Evolutionary conservation across 1,140 invertebrate genomes (phyloP), one percentile per base, ranked within the genome.

Genomic region (Hycleus cichorii): DNA sequence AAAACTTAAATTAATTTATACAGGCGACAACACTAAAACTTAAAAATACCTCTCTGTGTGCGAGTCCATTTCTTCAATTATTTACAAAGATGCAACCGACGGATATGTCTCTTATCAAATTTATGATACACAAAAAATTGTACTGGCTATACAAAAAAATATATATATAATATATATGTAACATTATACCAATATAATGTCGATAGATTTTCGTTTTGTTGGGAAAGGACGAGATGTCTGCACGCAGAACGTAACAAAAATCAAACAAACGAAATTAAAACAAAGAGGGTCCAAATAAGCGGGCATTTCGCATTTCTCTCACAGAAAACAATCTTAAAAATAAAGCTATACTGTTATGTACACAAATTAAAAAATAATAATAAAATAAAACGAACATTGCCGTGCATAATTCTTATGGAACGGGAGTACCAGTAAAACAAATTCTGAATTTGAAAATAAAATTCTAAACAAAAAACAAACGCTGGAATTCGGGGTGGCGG

Each of bases 71-170:
- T 32, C 43, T 8, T 38, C 48, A 12, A 55, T 18, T 68, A 71
- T 70, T 67, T 69, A 71, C 70, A 73, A 72, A 73, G 69, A 73
- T 73, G 70, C 67, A 69, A 64, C 62, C 59, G 51, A 39, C 43
- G 46, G 63, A 68, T 64, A 63, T 62, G 60, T 60, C 57, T 60
- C 53, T 55, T 57, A 39, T 39, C 12, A 24, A 18, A 18, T 47
- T 55, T 47, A 53, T 52, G 49, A 52, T 52, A 52, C 49, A 59
- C 4, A 42, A 48, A n/a, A 57, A 43, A 57, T 42, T 46, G 45
- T 57, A 57, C 51, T 66, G 57, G 60, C 57, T 68, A 59, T 58
- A 64, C 57, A 62, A 59, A 47, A 62, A 57, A 52, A 62, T 50
- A 18, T 32, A 32, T 32, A 32, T 32, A 32, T 32, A 32, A 32